Base-by-base conservation (phyloP, 2,797 vertebrate genomes). In the Zalophus californianus region DNA sequence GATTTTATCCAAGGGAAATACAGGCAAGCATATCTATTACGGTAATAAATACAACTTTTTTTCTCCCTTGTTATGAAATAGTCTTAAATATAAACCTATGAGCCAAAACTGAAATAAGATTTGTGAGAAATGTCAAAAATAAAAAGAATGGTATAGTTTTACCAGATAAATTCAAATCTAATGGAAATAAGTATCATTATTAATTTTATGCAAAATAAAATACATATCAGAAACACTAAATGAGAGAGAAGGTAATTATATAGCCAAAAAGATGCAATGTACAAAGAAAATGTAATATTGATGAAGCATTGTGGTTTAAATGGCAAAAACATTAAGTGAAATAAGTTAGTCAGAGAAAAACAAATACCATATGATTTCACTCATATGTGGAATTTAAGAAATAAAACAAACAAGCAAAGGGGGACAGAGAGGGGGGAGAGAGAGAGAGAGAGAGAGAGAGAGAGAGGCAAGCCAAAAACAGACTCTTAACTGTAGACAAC, bases 231-330 rank as follows among this genome's bases (percentile, higher is more conserved):
- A 50, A 90, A 4, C 8, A 50, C 38, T 77, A 75, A 82, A 48
- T 91, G 56, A 90, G 35, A 89, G 68, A 21, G n/a, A 90, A 88
- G 8, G 7, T 93, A 73, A 79, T 78, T 73, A 92, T 80, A 48
- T 94, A 96, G 92, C 44, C 93, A 75, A 86, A 95, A 93, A 91
- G 29, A 9, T 52, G 0, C 32, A 94, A 5, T 41, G 9, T 80
- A 77, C 50, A 86, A 86, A 91, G 64, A 73, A 93, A 60, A 90
- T 94, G 23, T 20, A 96, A 90, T 95, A 96, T 70, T 95, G 70
- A 90, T 94, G 60, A 95, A 93, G n/a, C 29, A 50, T 14, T 58
- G 1, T 15, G 1, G 44, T 73, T 96, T 94, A 93, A 70, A 64
- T 78, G 87, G 29, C 58, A 90, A 80, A 29, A 94, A 29, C 10